These are phyloP conservation scores for Neoascia interrupta DNA, from an alignment of 2,888 invertebrate species.

Conservation along the genomic window DNA sequence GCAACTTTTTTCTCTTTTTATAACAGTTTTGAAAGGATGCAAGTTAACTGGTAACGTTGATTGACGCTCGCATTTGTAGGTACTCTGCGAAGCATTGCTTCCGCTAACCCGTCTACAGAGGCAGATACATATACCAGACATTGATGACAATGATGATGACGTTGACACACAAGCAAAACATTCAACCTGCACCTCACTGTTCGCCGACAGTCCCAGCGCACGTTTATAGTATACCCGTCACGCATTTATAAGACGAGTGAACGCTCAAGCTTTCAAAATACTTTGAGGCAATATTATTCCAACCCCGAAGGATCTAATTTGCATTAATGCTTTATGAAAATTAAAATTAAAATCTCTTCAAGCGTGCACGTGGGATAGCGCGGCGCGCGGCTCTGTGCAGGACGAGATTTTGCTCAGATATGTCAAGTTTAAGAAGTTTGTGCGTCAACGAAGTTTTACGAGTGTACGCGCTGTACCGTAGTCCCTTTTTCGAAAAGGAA, in stretches of 20 bases:
- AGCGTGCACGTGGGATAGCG: slow-evolving; percentile 29
- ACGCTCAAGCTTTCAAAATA: slow-evolving; percentile 45
- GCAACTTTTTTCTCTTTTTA: slow-evolving; percentile 33
- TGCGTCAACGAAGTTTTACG: slow-evolving; percentile 36
- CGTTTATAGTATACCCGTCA: not conserved
- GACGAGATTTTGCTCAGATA: not conserved
- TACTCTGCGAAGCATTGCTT: slow-evolving; percentile 38
- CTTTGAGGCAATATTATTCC: slow-evolving; percentile 61
- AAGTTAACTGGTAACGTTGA: slow-evolving; percentile 55
- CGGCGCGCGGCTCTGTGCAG: not conserved
- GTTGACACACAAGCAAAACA: slow-evolving; percentile 33
- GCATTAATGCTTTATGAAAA: slow-evolving; percentile 66
- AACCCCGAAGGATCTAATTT: slow-evolving; percentile 66
- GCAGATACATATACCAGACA: slow-evolving; percentile 36
- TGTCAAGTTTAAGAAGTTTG: slow-evolving; percentile 27
- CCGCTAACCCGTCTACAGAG: slow-evolving; percentile 41
- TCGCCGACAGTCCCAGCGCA: not conserved
- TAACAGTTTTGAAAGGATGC: slow-evolving; percentile 52
- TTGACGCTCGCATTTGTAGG: slow-evolving; percentile 50
- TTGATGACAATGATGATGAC: slow-evolving; percentile 37
- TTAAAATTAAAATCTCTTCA: slow-evolving; percentile 64
- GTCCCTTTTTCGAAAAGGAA: not conserved
- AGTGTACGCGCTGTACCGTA: not conserved
- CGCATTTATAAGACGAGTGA: slow-evolving; percentile 1
- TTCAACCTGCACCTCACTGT: slow-evolving; percentile 31